Evolutionary conservation across 2,888 invertebrate genomes (phyloP).

Genomic region (Polietes domitor): DNA sequence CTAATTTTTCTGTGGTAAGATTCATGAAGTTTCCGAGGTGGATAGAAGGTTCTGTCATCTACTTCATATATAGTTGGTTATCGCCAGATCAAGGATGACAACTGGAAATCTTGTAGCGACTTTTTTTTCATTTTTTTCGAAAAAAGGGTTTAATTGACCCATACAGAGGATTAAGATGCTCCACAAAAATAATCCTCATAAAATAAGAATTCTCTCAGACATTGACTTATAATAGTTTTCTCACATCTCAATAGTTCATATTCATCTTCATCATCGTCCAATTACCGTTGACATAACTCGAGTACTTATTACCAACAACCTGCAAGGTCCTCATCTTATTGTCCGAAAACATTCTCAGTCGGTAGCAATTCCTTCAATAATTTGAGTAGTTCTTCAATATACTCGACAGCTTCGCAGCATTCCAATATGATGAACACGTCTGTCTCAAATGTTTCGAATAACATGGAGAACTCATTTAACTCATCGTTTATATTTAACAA

Average conservation of each 20-base stretch:
- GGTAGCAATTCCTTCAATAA: constrained; percentile 55
- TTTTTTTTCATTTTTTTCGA: no score
- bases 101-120: no score
- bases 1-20: no score
- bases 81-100: no score
- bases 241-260: constrained; percentile 47
- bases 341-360: constrained; percentile 49
- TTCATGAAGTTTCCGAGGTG: no score
- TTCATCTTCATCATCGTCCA: constrained; percentile 19
- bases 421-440: constrained; percentile 73
- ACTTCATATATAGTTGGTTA: no score
- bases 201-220: no score
- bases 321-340: constrained; percentile 51
- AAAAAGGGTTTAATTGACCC: no score
- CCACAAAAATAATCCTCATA: no score
- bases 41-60: no score
- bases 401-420: constrained; percentile 69
- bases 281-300: constrained; percentile 37
- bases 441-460: constrained; percentile 69
- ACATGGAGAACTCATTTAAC: constrained; percentile 77
- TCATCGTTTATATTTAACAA: constrained; percentile 70
- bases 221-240: no score
- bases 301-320: constrained; percentile 53
- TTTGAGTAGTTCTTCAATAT: constrained; percentile 70
- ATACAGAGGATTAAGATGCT: no score